Evolutionary conservation across 37 sponge, comb jelly and placozoan species (phyloP).

Genomic region (Tethya wilhelma): DNA sequence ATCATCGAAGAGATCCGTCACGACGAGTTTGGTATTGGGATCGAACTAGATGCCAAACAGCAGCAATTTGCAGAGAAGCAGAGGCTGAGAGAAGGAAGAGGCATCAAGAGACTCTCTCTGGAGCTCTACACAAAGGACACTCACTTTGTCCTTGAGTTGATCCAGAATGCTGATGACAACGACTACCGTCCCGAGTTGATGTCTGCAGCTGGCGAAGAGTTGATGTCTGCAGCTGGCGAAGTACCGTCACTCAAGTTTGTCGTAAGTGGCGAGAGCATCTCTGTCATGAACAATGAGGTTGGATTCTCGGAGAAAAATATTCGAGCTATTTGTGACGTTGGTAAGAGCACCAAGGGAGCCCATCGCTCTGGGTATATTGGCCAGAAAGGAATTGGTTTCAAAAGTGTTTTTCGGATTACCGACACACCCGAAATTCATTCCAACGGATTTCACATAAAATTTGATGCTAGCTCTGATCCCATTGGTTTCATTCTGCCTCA

Average conservation of each 20-base stretch:
- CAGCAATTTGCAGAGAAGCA: constrained; percentile 40
- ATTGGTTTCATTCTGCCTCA: constrained; percentile 74
- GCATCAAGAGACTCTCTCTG: constrained; percentile 62
- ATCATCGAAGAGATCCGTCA: constrained; percentile 42
- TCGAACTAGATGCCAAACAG: constrained; percentile 37
- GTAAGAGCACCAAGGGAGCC: constrained; percentile 62
- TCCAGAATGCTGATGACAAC: constrained; percentile 82
- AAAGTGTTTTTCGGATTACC: constrained; percentile 73
- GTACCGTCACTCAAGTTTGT: constrained; percentile 65
- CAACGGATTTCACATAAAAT: constrained; percentile 50
- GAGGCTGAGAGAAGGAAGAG: constrained; percentile 55
- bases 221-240: too few species aligned
- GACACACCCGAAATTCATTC: constrained; percentile 71
- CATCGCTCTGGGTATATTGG: constrained; percentile 73
- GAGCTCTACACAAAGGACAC: constrained; percentile 81
- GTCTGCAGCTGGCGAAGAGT: too few species aligned
- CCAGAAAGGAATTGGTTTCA: constrained; percentile 80
- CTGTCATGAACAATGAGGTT: constrained; percentile 68
- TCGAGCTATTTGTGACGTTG: constrained; percentile 73
- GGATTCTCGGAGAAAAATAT: constrained; percentile 69
- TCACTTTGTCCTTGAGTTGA: constrained; percentile 76
- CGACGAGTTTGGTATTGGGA: constrained; percentile 69
- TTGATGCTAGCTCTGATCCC: constrained; percentile 59
- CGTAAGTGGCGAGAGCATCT: constrained; percentile 2
- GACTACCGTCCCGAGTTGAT: constrained; percentile 17